These are phyloP conservation scores for Drosophila hamatofila DNA, from an alignment of 2,888 invertebrate genomes.

Conservation along the genomic window DNA sequence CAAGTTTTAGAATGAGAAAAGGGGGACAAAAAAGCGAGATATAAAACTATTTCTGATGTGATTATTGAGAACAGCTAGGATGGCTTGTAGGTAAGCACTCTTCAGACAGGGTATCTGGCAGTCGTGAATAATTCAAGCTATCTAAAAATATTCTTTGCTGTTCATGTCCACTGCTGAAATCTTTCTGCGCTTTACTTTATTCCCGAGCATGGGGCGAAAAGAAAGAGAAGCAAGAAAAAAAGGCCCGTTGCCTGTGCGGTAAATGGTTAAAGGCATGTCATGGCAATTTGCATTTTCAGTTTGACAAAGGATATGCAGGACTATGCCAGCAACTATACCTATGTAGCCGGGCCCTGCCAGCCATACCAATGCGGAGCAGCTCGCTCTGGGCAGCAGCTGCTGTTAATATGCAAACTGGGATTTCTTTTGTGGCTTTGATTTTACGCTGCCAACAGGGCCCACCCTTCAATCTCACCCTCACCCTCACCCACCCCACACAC, in stretches of 20 bases:
- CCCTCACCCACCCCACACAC: too few relatives aligned
- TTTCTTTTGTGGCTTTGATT: slow-evolving; percentile 80
- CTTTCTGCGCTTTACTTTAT: slow-evolving; percentile 77
- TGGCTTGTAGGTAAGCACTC: too few relatives aligned
- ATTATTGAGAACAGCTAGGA: neutral
- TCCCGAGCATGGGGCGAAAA: slow-evolving; percentile 35
- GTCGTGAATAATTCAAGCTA: neutral
- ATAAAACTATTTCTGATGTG: neutral
- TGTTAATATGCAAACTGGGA: slow-evolving; percentile 79
- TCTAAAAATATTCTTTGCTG: slow-evolving; percentile 17
- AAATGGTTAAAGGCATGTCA: slow-evolving; percentile 79
- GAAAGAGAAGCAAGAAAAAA: slow-evolving; percentile 2
- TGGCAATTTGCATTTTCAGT: slow-evolving; percentile 78
- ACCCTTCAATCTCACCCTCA: neutral
- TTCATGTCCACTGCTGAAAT: slow-evolving; percentile 63
- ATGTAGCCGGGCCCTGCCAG: neutral
- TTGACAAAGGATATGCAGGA: slow-evolving; percentile 78
- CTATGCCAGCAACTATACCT: slow-evolving; percentile 41
- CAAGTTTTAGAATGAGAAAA: too few relatives aligned
- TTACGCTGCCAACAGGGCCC: slow-evolving; percentile 27
- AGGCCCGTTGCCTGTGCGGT: slow-evolving; percentile 43
- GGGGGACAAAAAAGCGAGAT: too few relatives aligned
- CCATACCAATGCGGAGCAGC: slow-evolving; percentile 20
- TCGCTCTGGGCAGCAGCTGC: slow-evolving; percentile 62
- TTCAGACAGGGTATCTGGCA: slow-evolving; percentile 18